phyloP scores from a whole-genome alignment of 2,797 vertebrate genomes.

The Gymnopithys bicolor region DNA sequence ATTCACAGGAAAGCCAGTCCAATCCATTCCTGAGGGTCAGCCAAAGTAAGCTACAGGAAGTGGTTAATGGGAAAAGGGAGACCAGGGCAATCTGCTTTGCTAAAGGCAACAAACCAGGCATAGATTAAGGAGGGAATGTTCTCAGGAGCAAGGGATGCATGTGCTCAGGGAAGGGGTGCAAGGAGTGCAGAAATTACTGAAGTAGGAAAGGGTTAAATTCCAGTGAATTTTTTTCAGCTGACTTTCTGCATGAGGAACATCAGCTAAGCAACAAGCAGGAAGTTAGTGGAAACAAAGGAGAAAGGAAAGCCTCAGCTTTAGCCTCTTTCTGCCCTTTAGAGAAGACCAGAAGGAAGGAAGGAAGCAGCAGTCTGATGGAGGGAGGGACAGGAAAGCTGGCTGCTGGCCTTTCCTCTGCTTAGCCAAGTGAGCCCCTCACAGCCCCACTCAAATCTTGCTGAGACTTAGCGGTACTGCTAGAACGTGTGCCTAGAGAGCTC shows the following conservation, averaged over 20 bases:
- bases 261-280: background rate
- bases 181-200: background rate
- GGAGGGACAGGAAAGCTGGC: slow-evolving; percentile 16
- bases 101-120: background rate
- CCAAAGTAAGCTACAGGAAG: background rate
- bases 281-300: background rate
- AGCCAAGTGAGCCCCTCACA: background rate
- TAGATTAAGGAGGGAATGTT: background rate
- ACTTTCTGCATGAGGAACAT: background rate
- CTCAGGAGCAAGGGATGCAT: background rate
- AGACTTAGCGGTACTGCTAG: background rate
- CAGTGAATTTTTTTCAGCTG: background rate
- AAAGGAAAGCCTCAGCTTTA: slow-evolving; percentile 11
- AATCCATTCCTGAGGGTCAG: background rate
- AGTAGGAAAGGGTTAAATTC: background rate
- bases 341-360: slow-evolving; percentile 1
- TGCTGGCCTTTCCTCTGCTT: background rate
- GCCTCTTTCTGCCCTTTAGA: background rate
- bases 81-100: background rate
- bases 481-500: background rate
- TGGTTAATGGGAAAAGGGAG: background rate
- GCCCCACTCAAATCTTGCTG: background rate
- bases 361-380: slow-evolving; percentile 14
- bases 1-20: background rate
- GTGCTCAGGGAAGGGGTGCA: background rate